Evolutionary conservation across 2,797 vertebrate species (phyloP), one percentile per base, ranked within the genome.

Genomic region (Hipposideros larvatus): DNA sequence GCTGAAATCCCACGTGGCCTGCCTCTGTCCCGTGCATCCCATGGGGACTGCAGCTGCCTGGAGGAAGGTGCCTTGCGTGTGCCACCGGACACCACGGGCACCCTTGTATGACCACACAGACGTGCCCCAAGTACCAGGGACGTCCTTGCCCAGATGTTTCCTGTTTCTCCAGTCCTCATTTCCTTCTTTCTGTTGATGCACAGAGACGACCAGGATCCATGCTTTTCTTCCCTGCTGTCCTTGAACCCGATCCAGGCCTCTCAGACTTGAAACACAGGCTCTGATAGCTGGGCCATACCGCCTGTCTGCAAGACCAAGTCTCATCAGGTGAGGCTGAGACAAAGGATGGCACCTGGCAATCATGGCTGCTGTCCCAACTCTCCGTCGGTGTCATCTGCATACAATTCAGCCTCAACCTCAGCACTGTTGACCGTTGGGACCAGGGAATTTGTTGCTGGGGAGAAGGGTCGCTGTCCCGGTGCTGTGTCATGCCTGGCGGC

Each of bases 211-310:
- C 4, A 31, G 22, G 8, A 21, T 55, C 51, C 0, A 0, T 2
- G 46, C 34, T 19, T 70, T 51, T 31, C 31, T 6, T 34, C 41
- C 18, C 55, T 59, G 31, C 22, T 21, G 4, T 74, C 18, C 70
- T 11, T 31, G 22, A 79, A 24, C 59, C 26, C 34, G 82, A 48
- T 65, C 5, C 11, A 14, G 43, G 16, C 24, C 24, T 41, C 31
- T 82, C 18, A 22, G 22, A 34, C 9, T 48, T 2, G 2, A 68
- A 65, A 37, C 6, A 18, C 31, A 4, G 9, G 61, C 15, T 31
- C 63, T 24, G n/a, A 59, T 16, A 0, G 1, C 7, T 24, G 28
- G 2, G 7, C 16, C 13, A 3, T 0, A 2, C 5, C 7, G 7
- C 11, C 68, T 48, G 7, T 51, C 59, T 37, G 13, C 0, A 9